Conservation (phyloP, 1,140 invertebrate species). For the Antheraea pernyi region DNA sequence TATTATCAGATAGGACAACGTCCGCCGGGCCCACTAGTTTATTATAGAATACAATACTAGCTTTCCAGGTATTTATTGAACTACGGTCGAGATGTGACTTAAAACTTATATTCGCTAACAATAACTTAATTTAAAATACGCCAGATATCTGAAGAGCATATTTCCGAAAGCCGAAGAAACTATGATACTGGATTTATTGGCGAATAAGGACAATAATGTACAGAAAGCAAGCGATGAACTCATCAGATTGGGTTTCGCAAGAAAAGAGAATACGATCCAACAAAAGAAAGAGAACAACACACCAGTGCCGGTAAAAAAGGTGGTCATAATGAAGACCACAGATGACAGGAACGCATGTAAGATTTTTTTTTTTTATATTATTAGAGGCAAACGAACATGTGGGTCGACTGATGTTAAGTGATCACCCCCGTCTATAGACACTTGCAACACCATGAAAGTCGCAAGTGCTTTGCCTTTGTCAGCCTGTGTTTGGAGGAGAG, state of each 20-base stretch:
- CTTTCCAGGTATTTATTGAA: no score
- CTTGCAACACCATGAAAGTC: no score
- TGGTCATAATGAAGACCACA: constrained; percentile 81
- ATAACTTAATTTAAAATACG: constrained; percentile 23
- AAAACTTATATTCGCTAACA: no score
- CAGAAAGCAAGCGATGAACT: constrained; percentile 90
- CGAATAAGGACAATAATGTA: constrained; percentile 93
- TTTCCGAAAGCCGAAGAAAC: constrained; percentile 95
- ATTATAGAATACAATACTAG: no score
- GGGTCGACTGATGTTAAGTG: no score
- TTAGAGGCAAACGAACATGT: no score
- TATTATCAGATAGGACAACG: no score
- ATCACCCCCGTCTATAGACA: no score
- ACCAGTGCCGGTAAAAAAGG: constrained; percentile 69
- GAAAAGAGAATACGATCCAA: constrained; percentile 82
- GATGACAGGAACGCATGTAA: constrained; percentile 88
- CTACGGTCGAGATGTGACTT: no score
- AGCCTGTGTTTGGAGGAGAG: no score
- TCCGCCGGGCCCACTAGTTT: no score
- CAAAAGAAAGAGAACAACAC: constrained; percentile 66
- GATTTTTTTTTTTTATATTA: constrained; percentile 38
- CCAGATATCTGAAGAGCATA: constrained; percentile 93
- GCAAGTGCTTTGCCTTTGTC: no score
- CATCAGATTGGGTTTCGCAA: constrained; percentile 89
- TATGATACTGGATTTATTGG: constrained; percentile 90